Evolutionary conservation across 2,888 invertebrate genomes (phyloP).

Genomic region (Acholoe squamosa): DNA sequence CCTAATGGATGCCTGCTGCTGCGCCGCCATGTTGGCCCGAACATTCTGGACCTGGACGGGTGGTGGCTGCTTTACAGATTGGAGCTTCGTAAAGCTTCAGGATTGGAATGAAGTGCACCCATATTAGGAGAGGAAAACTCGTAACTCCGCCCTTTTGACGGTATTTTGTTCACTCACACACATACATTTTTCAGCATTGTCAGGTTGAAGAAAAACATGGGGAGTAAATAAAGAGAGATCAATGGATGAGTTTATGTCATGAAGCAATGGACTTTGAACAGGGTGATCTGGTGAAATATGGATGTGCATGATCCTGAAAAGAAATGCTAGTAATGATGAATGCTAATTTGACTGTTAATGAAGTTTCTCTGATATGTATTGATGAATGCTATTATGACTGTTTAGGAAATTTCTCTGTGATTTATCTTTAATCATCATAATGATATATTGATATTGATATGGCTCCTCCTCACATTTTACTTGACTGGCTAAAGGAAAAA

Average conservation of each 20-base stretch:
- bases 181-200: constrained; percentile 3
- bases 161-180: constrained; percentile 17
- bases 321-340: too few relatives aligned
- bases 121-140: constrained; percentile 22
- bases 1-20: constrained; percentile 79
- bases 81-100: constrained; percentile 76
- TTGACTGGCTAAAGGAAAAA: too few relatives aligned
- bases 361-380: too few relatives aligned
- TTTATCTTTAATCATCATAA: too few relatives aligned
- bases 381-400: too few relatives aligned
- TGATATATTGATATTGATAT: too few relatives aligned
- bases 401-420: too few relatives aligned
- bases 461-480: too few relatives aligned
- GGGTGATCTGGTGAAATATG: too few relatives aligned
- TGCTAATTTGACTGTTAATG: too few relatives aligned
- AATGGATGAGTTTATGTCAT: not conserved
- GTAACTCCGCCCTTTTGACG: not conserved
- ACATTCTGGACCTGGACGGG: constrained; percentile 75
- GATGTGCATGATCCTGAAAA: too few relatives aligned
- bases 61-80: constrained; percentile 75
- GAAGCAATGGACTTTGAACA: not conserved
- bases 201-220: not conserved
- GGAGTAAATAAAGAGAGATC: not conserved
- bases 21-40: constrained; percentile 76
- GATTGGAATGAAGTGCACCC: constrained; percentile 51